These are phyloP conservation scores for Diadophis punctatus DNA, from an alignment of 2,113 vertebrate species.

Conservation along the genomic window DNA sequence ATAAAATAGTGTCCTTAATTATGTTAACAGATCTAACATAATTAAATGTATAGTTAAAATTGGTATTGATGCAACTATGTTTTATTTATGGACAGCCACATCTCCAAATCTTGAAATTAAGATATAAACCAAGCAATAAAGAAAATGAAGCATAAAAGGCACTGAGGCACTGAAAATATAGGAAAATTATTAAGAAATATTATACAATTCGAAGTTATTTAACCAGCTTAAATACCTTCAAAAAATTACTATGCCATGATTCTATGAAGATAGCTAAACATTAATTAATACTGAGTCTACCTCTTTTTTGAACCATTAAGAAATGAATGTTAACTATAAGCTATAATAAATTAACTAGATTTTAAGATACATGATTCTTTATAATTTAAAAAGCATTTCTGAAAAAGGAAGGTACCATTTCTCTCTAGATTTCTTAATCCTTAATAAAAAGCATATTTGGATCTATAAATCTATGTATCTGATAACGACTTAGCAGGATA, in stretches of 20 bases:
- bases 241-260: not conserved
- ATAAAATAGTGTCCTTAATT: not conserved
- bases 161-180: not conserved
- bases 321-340: not conserved
- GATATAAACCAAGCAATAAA: not conserved
- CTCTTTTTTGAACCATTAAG: not conserved
- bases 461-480: not conserved
- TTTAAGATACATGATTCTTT: not conserved
- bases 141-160: not conserved
- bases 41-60: not conserved
- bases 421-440: not conserved
- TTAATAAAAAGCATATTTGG: not conserved
- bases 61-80: not conserved
- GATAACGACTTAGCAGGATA: not conserved
- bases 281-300: not conserved
- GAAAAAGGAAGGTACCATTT: not conserved
- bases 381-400: not conserved
- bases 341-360: not conserved
- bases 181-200: not conserved
- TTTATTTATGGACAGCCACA: not conserved
- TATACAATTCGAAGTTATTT: not conserved
- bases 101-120: not conserved
- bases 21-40: not conserved
- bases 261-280: not conserved
- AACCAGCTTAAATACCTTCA: not conserved